Conservation (phyloP, 2,113 vertebrate species). For the Bubo blakistoni region DNA sequence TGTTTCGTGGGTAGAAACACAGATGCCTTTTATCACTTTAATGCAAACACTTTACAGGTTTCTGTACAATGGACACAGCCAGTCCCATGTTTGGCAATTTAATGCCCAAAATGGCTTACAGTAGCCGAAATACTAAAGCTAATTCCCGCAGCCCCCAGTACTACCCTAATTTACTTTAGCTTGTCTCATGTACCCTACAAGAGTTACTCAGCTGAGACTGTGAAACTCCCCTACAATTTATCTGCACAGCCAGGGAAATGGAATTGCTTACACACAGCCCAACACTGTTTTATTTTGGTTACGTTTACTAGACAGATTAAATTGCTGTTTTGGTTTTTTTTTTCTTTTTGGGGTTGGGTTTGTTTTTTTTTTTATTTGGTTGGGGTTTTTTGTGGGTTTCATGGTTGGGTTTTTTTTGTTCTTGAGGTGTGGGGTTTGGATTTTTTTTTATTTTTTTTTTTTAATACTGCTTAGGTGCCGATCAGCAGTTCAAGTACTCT, state of each 20-base stretch:
- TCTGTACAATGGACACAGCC: background rate
- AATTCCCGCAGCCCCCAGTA: rapidly evolving
- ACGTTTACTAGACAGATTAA: background rate
- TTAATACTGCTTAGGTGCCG: no score
- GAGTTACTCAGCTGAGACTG: background rate
- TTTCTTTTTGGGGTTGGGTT: no score
- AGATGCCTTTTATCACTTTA: background rate
- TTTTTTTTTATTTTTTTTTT: background rate
- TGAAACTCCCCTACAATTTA: background rate
- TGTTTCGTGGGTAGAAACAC: background rate
- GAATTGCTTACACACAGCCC: background rate
- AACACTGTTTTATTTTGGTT: background rate
- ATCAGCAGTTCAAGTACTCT: background rate
- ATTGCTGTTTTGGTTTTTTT: rapidly evolving
- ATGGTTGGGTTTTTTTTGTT: background rate
- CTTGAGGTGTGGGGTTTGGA: background rate
- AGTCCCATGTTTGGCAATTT: rapidly evolving
- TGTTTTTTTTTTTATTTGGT: background rate
- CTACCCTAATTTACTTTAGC: background rate
- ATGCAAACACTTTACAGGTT: background rate
- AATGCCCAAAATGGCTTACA: background rate
- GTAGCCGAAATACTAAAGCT: background rate
- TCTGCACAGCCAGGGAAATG: background rate
- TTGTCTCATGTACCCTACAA: no score
- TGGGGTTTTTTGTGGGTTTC: background rate